Evolutionary conservation across 64 coral and sea anemone genomes (phyloP), one percentile per base, ranked within the genome.

Genomic region (Astreopora myriophthalma): DNA sequence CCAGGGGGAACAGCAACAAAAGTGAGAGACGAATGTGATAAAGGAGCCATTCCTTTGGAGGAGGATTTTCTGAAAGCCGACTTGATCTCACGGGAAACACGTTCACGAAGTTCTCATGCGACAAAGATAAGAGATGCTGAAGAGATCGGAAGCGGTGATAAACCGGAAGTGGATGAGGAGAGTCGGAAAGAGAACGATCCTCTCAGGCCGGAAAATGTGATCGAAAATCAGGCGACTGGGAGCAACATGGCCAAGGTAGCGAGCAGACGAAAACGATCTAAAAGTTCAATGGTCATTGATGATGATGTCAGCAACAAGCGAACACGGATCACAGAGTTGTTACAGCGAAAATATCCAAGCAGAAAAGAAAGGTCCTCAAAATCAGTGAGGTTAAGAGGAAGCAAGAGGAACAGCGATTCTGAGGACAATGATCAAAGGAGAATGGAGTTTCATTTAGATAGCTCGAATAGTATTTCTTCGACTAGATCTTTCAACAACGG

Each of bases 181-280:
- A 83, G 79, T n/a, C 52, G 79, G 31, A 83, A 83, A 38, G 79
- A 83, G 58, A 83, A 83, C n/a, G 30, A 83, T n/a, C 79, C 79
- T 12, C 79, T 64, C 57, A 83, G 79, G 65, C 31, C 19, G 23
- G 79, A 83, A 39, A 83, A 83, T 17, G 13, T 83, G 32, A 31
- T 83, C 5, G 57, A 83, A 38, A 19, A 20, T 36, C 14, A 81
- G 48, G 9, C 1, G 20, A 36, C 55, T 64, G 79, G 8, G 6
- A 83, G 8, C 0, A 33, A 73, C 29, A 14, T 55, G 36, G 24
- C 34, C 4, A 82, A 38, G 51, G 33, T 73, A 14, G 32, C 20
- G 3, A 57, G 26, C 0, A 83, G 65, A 16, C 79, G 79, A 34
- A 83, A 83, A 38, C 52, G 79, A n/a, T 83, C 79, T 36, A 58